Evolutionary conservation across 2,888 invertebrate genomes (phyloP).

Genomic region (Heliconius erato): DNA sequence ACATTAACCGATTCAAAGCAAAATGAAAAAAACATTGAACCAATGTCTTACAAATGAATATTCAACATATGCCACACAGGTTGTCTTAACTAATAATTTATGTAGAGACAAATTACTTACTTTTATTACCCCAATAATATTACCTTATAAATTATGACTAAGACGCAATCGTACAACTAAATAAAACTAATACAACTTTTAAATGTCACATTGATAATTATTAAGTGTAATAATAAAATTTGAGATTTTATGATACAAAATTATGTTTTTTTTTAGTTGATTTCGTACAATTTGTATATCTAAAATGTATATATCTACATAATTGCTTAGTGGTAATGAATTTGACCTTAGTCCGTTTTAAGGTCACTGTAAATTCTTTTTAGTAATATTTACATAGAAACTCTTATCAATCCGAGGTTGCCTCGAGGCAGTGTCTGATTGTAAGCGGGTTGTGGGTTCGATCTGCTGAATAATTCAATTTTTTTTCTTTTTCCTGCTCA

Average conservation of each 20-base stretch:
- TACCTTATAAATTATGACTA: constrained; percentile 23
- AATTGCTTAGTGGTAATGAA: neutral
- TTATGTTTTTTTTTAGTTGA: neutral
- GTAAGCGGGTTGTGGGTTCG: neutral
- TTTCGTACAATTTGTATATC: neutral
- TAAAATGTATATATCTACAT: neutral
- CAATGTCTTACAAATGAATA: neutral
- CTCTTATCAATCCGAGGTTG: neutral
- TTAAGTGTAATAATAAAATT: constrained; percentile 6
- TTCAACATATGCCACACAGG: neutral
- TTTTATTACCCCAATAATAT: constrained; percentile 20
- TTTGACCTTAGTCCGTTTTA: neutral
- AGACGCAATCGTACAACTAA: neutral
- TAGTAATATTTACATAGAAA: neutral
- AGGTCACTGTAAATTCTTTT: neutral
- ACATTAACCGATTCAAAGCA: too few species aligned
- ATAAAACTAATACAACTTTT: neutral
- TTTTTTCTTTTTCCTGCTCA: neutral
- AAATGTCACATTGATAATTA: neutral
- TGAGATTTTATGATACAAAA: neutral
- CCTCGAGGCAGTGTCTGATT: neutral
- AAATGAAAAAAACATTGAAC: neutral
- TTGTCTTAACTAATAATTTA: neutral
- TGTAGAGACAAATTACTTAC: constrained; percentile 10
- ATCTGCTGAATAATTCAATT: neutral